phyloP scores from a whole-genome alignment of 2,113 vertebrate species.

The Bufo gargarizans region DNA sequence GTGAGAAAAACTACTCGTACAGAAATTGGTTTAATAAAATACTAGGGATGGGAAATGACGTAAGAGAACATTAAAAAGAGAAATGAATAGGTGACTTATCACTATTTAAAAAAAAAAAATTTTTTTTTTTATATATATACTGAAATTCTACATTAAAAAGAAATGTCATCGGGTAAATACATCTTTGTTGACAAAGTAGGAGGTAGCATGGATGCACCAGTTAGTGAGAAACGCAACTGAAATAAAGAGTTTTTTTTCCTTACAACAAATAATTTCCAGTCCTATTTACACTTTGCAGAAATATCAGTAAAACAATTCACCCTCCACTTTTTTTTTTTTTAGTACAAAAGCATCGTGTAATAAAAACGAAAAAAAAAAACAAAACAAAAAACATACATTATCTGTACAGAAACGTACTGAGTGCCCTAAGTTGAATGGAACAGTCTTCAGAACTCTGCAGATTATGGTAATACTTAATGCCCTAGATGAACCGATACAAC shows the following conservation, averaged over 20 bases:
- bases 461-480: conserved; percentile 82
- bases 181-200: conserved; percentile 85
- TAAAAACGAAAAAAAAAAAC: conserved; percentile 66
- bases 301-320: conserved; percentile 84
- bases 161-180: conserved; percentile 79
- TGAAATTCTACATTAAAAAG: conserved; percentile 74
- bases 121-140: conserved; percentile 58
- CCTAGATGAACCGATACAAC: conserved; percentile 79
- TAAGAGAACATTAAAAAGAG: conserved; percentile 71
- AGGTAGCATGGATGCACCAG: conserved; percentile 86
- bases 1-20: conserved; percentile 82
- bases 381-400: conserved; percentile 76
- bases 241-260: conserved; percentile 79
- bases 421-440: conserved; percentile 78
- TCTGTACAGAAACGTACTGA: conserved; percentile 82
- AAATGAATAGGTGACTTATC: conserved; percentile 74
- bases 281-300: conserved; percentile 86
- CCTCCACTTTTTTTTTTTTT: conserved; percentile 79
- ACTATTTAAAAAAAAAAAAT: conserved; percentile 70
- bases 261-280: conserved; percentile 82
- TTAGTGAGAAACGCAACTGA: conserved; percentile 84
- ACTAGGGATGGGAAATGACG: conserved; percentile 69
- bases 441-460: conserved; percentile 82
- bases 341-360: conserved; percentile 83
- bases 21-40: conserved; percentile 79